Percentiles rank a stretch among this genome's conserved stretches.
Conservation (phyloP, 2,888 invertebrate genomes). For the Idaea aversata region DNA sequence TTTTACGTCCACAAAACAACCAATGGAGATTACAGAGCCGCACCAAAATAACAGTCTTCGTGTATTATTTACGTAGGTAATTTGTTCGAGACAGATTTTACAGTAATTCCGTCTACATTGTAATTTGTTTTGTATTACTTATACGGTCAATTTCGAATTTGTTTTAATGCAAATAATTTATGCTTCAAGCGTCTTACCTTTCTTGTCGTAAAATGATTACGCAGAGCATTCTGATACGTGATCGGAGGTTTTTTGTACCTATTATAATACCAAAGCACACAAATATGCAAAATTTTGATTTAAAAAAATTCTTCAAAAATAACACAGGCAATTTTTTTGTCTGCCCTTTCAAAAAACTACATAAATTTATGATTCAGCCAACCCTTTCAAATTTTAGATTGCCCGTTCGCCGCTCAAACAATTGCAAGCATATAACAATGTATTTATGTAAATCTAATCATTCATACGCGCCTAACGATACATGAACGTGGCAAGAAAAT, state of each 20-base stretch:
- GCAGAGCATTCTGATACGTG: background rate
- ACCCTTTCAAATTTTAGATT: too few species aligned
- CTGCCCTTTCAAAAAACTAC: too few species aligned
- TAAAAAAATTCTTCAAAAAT: too few species aligned
- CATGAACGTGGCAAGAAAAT: constrained; percentile 4
- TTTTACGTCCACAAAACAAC: constrained; percentile 23
- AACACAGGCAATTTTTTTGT: too few species aligned
- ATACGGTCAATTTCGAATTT: constrained; percentile 45
- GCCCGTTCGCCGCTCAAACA: too few species aligned
- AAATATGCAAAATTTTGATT: too few species aligned
- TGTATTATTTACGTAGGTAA: constrained; percentile 30
- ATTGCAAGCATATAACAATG: background rate
- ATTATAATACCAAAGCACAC: constrained; percentile 8
- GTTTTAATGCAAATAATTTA: constrained; percentile 44
- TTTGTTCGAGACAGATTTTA: constrained; percentile 33
- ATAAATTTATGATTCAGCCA: too few species aligned
- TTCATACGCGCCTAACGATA: background rate
- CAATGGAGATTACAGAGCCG: constrained; percentile 18
- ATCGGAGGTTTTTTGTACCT: background rate
- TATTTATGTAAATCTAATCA: background rate
- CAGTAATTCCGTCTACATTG: constrained; percentile 26
- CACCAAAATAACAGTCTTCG: constrained; percentile 22
- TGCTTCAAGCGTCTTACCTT: constrained; percentile 1
- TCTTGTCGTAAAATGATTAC: background rate
- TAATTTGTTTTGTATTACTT: constrained; percentile 38